Conservation (phyloP, 2,113 vertebrate genomes). For the Gymnogyps californianus region DNA sequence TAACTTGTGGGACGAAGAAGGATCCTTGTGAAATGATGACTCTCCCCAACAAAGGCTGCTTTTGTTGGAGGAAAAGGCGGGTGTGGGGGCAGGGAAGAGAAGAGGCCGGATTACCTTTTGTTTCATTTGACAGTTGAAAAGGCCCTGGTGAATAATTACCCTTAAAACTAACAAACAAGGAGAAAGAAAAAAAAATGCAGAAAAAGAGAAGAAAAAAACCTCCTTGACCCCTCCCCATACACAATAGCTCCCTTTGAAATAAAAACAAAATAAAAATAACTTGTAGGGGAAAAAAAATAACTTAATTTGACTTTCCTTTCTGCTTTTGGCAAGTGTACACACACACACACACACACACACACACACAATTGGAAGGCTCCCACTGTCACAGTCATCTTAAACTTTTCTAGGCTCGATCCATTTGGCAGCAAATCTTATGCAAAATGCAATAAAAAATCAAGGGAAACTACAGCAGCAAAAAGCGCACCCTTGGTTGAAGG, state of each 20-base stretch:
- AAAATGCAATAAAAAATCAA: neutral
- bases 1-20: constrained; percentile 37
- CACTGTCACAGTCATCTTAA: neutral
- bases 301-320: neutral
- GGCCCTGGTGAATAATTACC: constrained; percentile 87
- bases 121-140: constrained; percentile 84
- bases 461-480: constrained; percentile 24
- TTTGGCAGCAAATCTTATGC: neutral
- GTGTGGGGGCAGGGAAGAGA: constrained; percentile 42
- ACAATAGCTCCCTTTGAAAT: neutral
- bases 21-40: constrained; percentile 28
- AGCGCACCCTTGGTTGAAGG: constrained; percentile 42
- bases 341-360: neutral
- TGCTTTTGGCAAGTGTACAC: neutral
- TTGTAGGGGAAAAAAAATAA: neutral
- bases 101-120: constrained; percentile 76
- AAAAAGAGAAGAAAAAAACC: neutral
- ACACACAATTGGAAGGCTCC: neutral
- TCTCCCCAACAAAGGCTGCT: constrained; percentile 63
- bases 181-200: constrained; percentile 46
- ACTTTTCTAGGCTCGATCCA: neutral
- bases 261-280: constrained; percentile 29
- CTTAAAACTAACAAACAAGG: constrained; percentile 74
- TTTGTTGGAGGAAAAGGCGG: constrained; percentile 71
- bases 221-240: neutral